Evolutionary conservation across 2,797 vertebrate genomes (phyloP), one percentile per base, ranked within the genome.

Genomic region (Hipposideros larvatus): DNA sequence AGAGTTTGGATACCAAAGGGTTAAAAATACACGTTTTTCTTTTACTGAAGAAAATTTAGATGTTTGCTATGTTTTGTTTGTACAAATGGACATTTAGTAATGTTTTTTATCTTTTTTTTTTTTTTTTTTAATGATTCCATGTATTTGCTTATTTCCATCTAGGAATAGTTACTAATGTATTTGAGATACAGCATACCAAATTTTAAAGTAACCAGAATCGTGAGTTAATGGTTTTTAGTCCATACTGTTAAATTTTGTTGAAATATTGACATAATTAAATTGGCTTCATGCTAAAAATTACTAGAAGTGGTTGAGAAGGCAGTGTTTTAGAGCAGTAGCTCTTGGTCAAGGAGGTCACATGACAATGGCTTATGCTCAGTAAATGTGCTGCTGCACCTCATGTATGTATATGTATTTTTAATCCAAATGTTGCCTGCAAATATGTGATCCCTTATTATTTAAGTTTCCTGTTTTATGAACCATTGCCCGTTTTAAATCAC

Each of bases 381-480:
- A 84, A 95, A 96, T 96, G 98, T 98, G 98, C 98, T 98, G 98
- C 98, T 97, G 98, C 98, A 98, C 98, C 98, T 98, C 93, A 90
- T 98, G 98, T 98, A 97, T 99, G 97, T 98, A 97, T 98, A 89
- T 98, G 98, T 99, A 98, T 97, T 98, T 98, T 98, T 97, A 98
- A 97, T 98, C 96, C 98, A 98, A 98, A 97, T 99, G 98, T 99
- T 99, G 98, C 98, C 98, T 99, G 98, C 98, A 97, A 98, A 98
- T 98, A 98, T 98, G 98, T 99, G 98, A 99, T 98, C 99, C 98
- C 98, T 98, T 98, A 98, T 98, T 97, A 98, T 98, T 98, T 98
- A 98, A 98, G 98, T 99, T 98, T 98, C 98, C 99, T 99, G 98
- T 99, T 98, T 98, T 98, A 98, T 98, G 99, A 99, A 99, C 99